These are phyloP conservation scores for Atta colombica DNA, from an alignment of 1,140 invertebrate species.

Conservation along the genomic window DNA sequence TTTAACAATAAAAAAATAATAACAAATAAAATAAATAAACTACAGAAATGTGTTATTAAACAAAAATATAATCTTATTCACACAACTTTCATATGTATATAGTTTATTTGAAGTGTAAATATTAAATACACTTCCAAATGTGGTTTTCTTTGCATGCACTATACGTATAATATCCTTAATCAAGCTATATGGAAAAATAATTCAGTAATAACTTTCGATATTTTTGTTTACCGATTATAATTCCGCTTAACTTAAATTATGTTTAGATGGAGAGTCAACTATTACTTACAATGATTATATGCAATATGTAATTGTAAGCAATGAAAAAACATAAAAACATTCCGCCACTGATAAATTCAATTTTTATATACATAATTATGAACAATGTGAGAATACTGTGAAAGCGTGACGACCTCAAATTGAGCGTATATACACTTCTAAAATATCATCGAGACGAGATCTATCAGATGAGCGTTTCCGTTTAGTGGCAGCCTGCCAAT, in stretches of 20 bases:
- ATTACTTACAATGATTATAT: background rate
- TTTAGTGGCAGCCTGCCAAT: conserved; percentile 58
- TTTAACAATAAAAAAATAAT: too few species aligned
- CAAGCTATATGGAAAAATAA: background rate
- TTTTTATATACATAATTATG: background rate
- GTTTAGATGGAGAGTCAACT: too few species aligned
- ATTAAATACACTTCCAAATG: too few species aligned
- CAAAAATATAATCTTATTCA: too few species aligned
- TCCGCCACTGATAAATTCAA: background rate
- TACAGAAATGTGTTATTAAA: too few species aligned
- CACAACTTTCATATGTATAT: too few species aligned
- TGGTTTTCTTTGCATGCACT: too few species aligned
- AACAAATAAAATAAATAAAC: too few species aligned
- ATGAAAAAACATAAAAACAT: background rate
- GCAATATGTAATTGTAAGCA: background rate
- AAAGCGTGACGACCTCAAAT: conserved; percentile 29
- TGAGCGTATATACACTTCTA: conserved; percentile 23
- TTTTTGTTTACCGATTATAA: background rate
- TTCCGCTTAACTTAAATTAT: background rate
- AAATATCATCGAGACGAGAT: conserved; percentile 39
- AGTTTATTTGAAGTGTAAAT: too few species aligned
- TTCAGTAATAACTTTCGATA: background rate
- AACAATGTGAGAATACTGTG: background rate
- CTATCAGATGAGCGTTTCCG: conserved; percentile 32
- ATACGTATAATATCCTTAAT: background rate